Base-by-base conservation (phyloP, 2,797 vertebrate genomes). In the Alcedo quadribrachys region DNA sequence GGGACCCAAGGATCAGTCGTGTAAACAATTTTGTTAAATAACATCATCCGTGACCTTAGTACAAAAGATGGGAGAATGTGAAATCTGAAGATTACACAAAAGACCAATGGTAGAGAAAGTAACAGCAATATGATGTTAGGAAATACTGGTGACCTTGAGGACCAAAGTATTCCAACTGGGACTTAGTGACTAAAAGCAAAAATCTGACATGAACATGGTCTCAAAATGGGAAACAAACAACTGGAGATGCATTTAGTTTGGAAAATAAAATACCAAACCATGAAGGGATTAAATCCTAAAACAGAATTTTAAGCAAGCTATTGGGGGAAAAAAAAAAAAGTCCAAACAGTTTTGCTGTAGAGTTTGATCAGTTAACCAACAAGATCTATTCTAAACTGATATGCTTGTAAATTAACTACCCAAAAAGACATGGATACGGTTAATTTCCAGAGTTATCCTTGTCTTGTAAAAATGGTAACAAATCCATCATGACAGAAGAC, bases 1-100 rank as follows among this genome's bases (percentile, higher is more conserved):
- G 83, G 78, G 67, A 93, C 67, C 13, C 48, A 57, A 42, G 45
- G 35, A 87, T 60, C 62, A 51, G 51, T 37, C 51, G 84, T 69
- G 51, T 67, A 91, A 92, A 81, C 57, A 84, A 20, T 48, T 83
- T 81, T 84, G 21, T 86, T 84, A 88, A 91, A 91, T 76, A 63
- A 6, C 9, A 20, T 73, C 25, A 67, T 60, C 46, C 6, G 19
- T 79, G 70, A 86, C 66, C 30, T 81, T 70, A 60, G 28, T 48
- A 81, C 8, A 40, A 83, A 89, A 85, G 54, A 11, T 2, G 65
- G 30, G 35, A 81, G 40, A 67, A 55, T 30, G 15, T 42, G 63
- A 48, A 82, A 79, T 70, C 63, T 67, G 21, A 30, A 92, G 32
- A 70, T 62, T 60, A 42, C n/a, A 91, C 3, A 32, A 42, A 88